Evolutionary conservation across 2,797 vertebrate species (phyloP).

Genomic region (Phoebastria nigripes): DNA sequence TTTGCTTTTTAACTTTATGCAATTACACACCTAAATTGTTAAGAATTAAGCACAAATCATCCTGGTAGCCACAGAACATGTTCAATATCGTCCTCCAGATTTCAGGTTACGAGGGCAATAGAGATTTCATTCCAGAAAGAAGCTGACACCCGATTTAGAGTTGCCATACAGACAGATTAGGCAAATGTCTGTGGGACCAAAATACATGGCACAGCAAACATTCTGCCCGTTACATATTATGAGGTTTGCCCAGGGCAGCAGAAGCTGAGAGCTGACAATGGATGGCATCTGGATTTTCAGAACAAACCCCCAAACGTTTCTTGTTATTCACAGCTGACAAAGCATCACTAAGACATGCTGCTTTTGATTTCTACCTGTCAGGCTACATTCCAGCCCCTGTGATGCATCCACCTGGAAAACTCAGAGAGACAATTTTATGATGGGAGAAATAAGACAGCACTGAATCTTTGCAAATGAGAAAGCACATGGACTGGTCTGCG

Average conservation of each 20-base stretch:
- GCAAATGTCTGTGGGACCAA: neutral
- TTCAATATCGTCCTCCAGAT: neutral
- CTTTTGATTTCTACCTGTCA: constrained; percentile 65
- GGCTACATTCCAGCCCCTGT: constrained; percentile 16
- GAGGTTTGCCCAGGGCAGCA: constrained; percentile 37
- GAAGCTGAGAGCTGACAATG: constrained; percentile 20
- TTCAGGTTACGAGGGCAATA: neutral
- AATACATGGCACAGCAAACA: neutral
- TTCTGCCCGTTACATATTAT: neutral
- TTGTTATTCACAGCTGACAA: constrained; percentile 57
- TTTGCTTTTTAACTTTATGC: neutral
- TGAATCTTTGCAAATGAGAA: constrained; percentile 35
- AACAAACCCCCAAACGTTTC: constrained; percentile 22
- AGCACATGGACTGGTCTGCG: neutral
- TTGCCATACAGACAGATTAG: neutral
- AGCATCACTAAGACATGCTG: constrained; percentile 54
- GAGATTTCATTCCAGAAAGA: neutral
- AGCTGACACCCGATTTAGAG: neutral
- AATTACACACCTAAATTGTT: neutral
- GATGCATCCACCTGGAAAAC: constrained; percentile 60
- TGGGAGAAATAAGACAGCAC: constrained; percentile 26
- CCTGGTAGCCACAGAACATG: neutral
- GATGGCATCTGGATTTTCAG: constrained; percentile 42
- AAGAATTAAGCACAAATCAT: neutral
- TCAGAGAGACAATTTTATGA: constrained; percentile 39